Base-by-base conservation (phyloP, 92 coral and sea anemone genomes). In the Isaurus tuberculatus region DNA sequence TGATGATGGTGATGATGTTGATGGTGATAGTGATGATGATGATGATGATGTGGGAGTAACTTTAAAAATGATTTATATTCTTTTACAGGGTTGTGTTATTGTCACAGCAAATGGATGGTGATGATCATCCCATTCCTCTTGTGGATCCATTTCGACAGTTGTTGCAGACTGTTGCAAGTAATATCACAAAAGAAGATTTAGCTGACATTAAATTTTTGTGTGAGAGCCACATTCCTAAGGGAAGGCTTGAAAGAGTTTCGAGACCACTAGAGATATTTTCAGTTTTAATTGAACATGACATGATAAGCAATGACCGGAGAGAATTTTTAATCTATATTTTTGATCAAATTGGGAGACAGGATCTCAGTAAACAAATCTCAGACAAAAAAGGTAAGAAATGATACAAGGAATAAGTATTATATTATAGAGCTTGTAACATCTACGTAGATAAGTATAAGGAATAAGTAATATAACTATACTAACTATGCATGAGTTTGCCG, bases 61-160 rank as follows among this genome's bases (percentile, higher is more conserved):
- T 40, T 40, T 15, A 16, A n/a, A 20, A 10, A 30, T 9, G 27
- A 28, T 44, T 32, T 5, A 22, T 55, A 48, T 77, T 55, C 25
- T 3, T 7, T 57, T 57, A 20, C 53, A 77, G 82, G 26, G 15
- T 19, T 32, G 25, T 55, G 53, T 40, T 77, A 32, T 55, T 5
- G 10, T 6, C 69, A 30, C 8, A 23, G 33, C 20, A 57, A 23
- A 77, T 58, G 82, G 69, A 77, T 57, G 42, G 10, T 32, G 19
- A 11, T 19, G 32, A 77, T 6, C 17, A 19, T 33, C 19, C 67
- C 20, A 58, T 32, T 58, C 82, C 70, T 11, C 70, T 33, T 23
- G 82, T 77, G 30, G 82, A 77, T 27, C 82, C 82, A 34, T 77
- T 77, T 58, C 82, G 82, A 4, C 82, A 57, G 25, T 10, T 58